These are phyloP conservation scores for Adelognathus sp. DNA, from an alignment of 2,888 invertebrate species.

Conservation along the genomic window DNA sequence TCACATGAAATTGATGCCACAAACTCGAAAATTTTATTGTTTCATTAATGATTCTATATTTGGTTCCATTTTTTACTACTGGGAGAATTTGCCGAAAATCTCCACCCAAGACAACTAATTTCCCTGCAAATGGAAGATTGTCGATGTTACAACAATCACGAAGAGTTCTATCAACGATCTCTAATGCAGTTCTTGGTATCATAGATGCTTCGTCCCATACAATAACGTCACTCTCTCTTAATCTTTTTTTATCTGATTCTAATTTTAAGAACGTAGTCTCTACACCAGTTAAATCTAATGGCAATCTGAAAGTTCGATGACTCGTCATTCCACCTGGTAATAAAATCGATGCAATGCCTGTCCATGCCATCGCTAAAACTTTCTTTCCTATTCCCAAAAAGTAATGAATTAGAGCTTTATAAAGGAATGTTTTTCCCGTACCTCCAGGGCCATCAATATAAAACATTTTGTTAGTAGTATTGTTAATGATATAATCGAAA, in stretches of 20 bases:
- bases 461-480: not conserved
- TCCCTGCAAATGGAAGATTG: constrained; percentile 20
- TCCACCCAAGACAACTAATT: too few relatives aligned
- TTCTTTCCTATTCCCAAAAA: constrained; percentile 19
- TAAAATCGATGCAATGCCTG: constrained; percentile 24
- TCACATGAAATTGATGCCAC: too few relatives aligned
- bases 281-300: constrained; percentile 7
- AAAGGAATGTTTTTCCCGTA: too few relatives aligned
- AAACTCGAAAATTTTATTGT: too few relatives aligned
- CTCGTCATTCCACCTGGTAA: constrained; percentile 16
- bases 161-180: constrained; percentile 24
- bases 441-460: too few relatives aligned
- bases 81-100: not conserved
- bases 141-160: too few relatives aligned
- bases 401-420: constrained; percentile 18
- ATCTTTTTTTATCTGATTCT: not conserved
- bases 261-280: constrained; percentile 10
- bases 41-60: not conserved
- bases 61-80: not conserved
- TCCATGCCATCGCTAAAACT: constrained; percentile 19
- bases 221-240: not conserved
- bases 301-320: too few relatives aligned
- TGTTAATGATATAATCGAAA: not conserved
- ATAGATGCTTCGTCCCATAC: too few relatives aligned
- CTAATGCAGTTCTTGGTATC: constrained; percentile 22